Conservation (phyloP, 2,113 vertebrate species). For the Cynopterus brachyotis region DNA sequence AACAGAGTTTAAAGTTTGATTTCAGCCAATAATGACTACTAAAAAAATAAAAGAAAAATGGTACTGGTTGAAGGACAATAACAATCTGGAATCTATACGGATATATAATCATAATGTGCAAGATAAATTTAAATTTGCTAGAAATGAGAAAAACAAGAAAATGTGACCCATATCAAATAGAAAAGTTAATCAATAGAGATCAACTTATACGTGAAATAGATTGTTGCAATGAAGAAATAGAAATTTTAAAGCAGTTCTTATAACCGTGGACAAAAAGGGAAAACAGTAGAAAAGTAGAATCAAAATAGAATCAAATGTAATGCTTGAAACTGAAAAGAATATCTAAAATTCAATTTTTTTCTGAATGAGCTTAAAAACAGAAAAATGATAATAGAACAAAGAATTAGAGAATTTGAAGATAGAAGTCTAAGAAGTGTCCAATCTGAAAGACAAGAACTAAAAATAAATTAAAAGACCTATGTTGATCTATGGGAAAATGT, state of each 20-base stretch:
- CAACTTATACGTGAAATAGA: too few relatives aligned
- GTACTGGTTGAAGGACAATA: neutral
- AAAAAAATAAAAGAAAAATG: neutral
- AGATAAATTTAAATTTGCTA: neutral
- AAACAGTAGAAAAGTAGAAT: neutral
- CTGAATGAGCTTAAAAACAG: neutral
- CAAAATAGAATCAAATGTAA: neutral
- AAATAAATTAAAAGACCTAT: neutral
- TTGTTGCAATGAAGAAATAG: too few relatives aligned
- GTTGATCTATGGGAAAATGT: neutral
- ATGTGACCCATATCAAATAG: too few relatives aligned
- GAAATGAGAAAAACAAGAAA: neutral
- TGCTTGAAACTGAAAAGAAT: neutral
- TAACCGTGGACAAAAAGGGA: neutral
- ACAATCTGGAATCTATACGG: neutral
- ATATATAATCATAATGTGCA: neutral
- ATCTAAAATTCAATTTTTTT: neutral
- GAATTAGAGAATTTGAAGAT: neutral
- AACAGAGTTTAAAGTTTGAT: neutral
- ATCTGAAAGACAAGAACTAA: neutral
- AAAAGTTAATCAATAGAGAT: too few relatives aligned
- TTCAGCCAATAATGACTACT: neutral
- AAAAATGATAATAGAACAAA: neutral
- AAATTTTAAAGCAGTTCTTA: too few relatives aligned
- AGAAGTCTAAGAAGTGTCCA: neutral